Conservation (phyloP, 2,113 vertebrate genomes). For the Myotis brandtii region DNA sequence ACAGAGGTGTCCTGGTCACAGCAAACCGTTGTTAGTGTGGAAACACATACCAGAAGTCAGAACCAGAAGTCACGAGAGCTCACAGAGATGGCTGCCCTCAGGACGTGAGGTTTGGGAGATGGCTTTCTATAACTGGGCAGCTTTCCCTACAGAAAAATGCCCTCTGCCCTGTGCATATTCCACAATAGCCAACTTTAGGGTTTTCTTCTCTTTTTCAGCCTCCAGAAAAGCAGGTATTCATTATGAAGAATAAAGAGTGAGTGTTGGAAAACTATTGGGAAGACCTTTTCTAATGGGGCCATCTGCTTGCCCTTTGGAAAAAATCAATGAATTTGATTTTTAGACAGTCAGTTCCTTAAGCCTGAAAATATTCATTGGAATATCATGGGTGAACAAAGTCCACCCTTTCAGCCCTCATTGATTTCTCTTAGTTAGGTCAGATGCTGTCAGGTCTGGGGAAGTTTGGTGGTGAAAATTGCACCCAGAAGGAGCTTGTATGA, state of each 20-base stretch:
- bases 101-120: neutral
- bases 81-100: neutral
- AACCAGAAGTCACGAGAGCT: neutral
- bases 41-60: neutral
- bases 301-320: constrained; percentile 73
- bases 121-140: neutral
- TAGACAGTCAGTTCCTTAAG: constrained; percentile 62
- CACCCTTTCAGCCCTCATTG: neutral
- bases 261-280: neutral
- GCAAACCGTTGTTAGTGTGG: neutral
- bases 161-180: neutral
- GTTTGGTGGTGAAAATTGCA: neutral
- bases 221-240: neutral
- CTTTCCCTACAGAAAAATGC: neutral
- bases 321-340: constrained; percentile 79
- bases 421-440: constrained; percentile 45
- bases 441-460: neutral
- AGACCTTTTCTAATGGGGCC: neutral
- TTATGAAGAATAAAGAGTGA: neutral
- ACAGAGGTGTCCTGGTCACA: neutral
- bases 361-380: constrained; percentile 64
- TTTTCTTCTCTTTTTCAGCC: neutral
- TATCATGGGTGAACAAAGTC: constrained; percentile 6
- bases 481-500: accelerated
- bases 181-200: neutral